A percentile compares a stretch with the other conserved stretches of the same genome.
Conservation (phyloP, 2,888 invertebrate species). For the Drosophila nr. perissopoda region DNA sequence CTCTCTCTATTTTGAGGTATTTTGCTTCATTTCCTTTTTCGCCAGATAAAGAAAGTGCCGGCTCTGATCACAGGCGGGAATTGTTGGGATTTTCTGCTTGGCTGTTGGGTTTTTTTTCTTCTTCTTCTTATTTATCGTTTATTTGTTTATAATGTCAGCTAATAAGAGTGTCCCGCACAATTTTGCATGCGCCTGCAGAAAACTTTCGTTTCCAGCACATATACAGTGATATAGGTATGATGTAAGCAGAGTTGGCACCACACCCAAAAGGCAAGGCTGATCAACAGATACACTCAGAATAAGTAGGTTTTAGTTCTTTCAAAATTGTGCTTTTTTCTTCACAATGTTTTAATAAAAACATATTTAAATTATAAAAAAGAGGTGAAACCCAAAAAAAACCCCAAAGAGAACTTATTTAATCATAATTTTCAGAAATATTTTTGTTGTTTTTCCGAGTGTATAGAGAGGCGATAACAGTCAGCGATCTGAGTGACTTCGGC, state of each 20-base stretch:
- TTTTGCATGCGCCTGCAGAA: slow-evolving; percentile 30
- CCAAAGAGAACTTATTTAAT: background rate
- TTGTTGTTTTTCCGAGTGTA: background rate
- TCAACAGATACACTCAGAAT: slow-evolving; percentile 48
- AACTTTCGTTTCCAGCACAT: slow-evolving; percentile 43
- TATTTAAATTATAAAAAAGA: background rate
- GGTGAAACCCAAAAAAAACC: background rate
- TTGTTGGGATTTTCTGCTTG: slow-evolving; percentile 8
- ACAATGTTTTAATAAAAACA: too few relatives aligned
- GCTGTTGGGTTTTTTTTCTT: background rate
- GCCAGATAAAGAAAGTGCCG: slow-evolving; percentile 61
- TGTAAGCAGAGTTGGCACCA: slow-evolving; percentile 51
- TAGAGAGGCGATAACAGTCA: slow-evolving; percentile 18
- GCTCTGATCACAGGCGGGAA: slow-evolving; percentile 23
- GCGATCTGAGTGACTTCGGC: background rate
- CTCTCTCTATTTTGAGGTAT: slow-evolving; percentile 48
- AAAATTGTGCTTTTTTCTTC: background rate
- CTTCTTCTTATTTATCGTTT: background rate
- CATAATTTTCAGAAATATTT: background rate
- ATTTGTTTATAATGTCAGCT: slow-evolving; percentile 60
- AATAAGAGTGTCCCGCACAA: slow-evolving; percentile 50
- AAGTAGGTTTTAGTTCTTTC: background rate
- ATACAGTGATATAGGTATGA: slow-evolving; percentile 10
- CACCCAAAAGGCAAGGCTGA: slow-evolving; percentile 52
- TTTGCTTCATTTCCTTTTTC: slow-evolving; percentile 76